Base-by-base conservation (phyloP, 2,113 vertebrate species). In the Austrofundulus limnaeus region DNA sequence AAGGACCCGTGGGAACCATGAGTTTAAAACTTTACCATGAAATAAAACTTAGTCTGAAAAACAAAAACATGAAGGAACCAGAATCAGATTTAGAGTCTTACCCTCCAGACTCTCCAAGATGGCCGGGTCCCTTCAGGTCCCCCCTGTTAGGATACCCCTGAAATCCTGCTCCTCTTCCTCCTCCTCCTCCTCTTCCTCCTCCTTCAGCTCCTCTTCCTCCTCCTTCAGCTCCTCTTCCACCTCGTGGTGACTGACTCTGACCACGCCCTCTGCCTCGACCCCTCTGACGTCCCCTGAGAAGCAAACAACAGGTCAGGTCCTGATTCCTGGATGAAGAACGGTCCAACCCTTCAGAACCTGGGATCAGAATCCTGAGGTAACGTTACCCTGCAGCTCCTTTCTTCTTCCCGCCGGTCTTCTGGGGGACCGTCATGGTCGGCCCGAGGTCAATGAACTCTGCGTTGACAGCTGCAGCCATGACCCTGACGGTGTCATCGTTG, bases 401-500 rank as follows among this genome's bases (percentile, higher is more conserved):
- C 14, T 8, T n/a, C n/a, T 21, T 54, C 31, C 53, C 4, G 41
- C 4, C 17, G 16, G 17, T 28, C 38, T 52, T 47, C 41, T 34
- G 55, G 14, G 69, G 46, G 8, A 58, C 4, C 0, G 61, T 75
- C 61, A 83, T 56, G 2, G 62, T 71, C 1, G 88, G 88, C 5
- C 58, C 28, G 1, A 85, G 75, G 15, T 56, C 63, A 9, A 3
- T 51, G 85, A 95, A 94, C 11, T 82, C 4, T 5, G 8, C 68
- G 66, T 74, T 86, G 20, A 93, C 84, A 1, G 87, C 84, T 11
- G 90, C 51, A 0, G 73, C 85, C 64, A 97, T 64, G 61, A 85
- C 78, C 21, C 64, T 71, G 0, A 88, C 38, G 0, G 77, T 91
- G 1, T 31, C 76, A 15, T 87, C 71, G 0, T 62, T 82, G 43